Base-by-base conservation (phyloP, 2,888 invertebrate species). In the Acanthosepion pharaonis region DNA sequence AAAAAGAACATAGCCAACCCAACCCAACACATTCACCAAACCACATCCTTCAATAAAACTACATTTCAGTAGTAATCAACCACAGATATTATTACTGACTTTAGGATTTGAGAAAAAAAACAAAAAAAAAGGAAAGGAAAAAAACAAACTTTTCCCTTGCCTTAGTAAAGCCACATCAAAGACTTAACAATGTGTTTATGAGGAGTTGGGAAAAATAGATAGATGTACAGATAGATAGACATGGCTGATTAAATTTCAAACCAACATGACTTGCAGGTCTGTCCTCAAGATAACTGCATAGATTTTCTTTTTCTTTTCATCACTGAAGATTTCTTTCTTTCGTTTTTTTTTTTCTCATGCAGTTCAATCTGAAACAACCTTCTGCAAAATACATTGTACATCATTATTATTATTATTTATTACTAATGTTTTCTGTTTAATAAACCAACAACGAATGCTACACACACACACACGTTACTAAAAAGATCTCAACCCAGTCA, bases 21-120 rank as follows among this genome's bases (percentile, higher is more conserved):
- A 11, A n/a, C 1, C 28, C n/a, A n/a, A 3, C 9, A 1, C n/a
- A 8, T n/a, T 5, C n/a, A 28, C 28, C 78, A 8, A 6, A 0
- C 11, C 9, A n/a, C n/a, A 78, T 78, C 78, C 78, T 78, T 78
- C n/a, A 78, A 78, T 78, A 78, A 78, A 78, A 78, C n/a, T 78
- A n/a, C 78, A 78, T 78, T 78, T 78, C 78, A 11, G 28, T 78
- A 28, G 28, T 78, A 78, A 78, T 78, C 78, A 78, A 78, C 78
- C 78, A 78, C n/a, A 78, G 78, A 78, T 78, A 28, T 78, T 78
- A 78, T 78, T 78, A 78, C 78, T n/a, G 78, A 78, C n/a, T 78
- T 28, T 28, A 28, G 78, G 78, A 78, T 78, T 78, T 78, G 78
- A n/a, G 78, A 78, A 78, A n/a, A 78, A 78, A 78, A 42, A 42